Conservation (phyloP, 92 coral and sea anemone species). For the Montipora capitata region DNA sequence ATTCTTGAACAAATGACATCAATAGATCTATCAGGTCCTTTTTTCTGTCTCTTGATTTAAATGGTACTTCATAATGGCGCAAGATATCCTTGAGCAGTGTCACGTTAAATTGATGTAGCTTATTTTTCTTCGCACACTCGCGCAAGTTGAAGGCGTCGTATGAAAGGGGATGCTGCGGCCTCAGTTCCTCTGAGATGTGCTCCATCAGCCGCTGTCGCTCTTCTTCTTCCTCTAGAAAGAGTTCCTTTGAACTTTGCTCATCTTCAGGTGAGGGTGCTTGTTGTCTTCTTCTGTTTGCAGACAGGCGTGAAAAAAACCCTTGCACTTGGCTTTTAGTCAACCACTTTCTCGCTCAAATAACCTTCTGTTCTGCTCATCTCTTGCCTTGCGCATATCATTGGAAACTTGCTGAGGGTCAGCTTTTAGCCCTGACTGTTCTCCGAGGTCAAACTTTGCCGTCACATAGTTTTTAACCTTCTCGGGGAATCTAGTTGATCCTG, state of each 20-base stretch:
- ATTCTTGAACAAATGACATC: constrained; percentile 9
- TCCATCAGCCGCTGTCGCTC: background rate
- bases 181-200: constrained; percentile 13
- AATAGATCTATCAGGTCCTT: constrained; percentile 18
- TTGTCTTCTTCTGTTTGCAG: constrained; percentile 32
- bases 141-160: constrained; percentile 19
- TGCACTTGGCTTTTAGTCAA: no score
- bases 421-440: constrained; percentile 48
- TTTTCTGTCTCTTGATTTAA: constrained; percentile 4
- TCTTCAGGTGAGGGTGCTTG: background rate
- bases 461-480: no score
- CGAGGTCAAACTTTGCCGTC: no score
- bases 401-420: constrained; percentile 36
- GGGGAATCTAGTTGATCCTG: no score
- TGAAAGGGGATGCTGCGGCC: constrained; percentile 26
- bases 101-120: constrained; percentile 1
- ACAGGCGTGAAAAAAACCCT: constrained; percentile 57
- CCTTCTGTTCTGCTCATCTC: constrained; percentile 10
- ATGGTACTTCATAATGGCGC: background rate
- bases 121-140: background rate
- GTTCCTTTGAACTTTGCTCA: constrained; percentile 5
- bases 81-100: constrained; percentile 3
- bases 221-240: constrained; percentile 19
- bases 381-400: constrained; percentile 46
- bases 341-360: constrained; percentile 51